Base-by-base conservation (phyloP, 2,797 vertebrate genomes). In the Calcarius lapponicus region DNA sequence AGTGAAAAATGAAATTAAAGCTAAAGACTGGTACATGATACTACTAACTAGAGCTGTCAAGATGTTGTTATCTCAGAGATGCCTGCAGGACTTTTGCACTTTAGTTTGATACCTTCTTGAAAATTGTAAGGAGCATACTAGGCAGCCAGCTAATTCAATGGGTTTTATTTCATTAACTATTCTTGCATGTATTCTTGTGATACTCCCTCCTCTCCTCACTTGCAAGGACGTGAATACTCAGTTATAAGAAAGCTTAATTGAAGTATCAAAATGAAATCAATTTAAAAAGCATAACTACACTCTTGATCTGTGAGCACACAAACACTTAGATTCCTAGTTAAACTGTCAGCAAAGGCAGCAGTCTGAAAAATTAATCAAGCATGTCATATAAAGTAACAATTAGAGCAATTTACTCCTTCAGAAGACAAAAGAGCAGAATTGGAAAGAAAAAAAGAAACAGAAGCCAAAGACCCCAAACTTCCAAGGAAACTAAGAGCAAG, bases 1-100 rank as follows among this genome's bases (percentile, higher is more conserved):
- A 45, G 31, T 51, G n/a, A n/a, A 85, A 91, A 94, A 73, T 17
- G 25, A 73, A 92, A 92, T 94, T 56, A 92, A 90, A 92, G 36
- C 28, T 86, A 64, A 84, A 87, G 45, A 40, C 43, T 71, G 45
- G 51, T 38, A 85, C 4, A 66, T 0, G 1, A 84, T 48, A 61
- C 21, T 38, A 56, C 66, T 72, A 84, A 84, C 47, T 75, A 75
- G 45, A 94, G 47, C 51, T 90, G 82, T 57, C 85, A 84, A 78
- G 51, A 81, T 22, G 58, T 31, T 93, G 94, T 93, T 45, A 60
- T 73, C 51, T 84, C 32, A 32, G 47, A 78, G 54, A 86, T 43
- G 53, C 64, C 86, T 73, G n/a, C 24, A 88, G 66, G 61, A 60
- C 38, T 84, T 86, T n/a, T 80, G 45, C 48, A 57, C 45, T 93